Conservation (phyloP, 1,140 invertebrate genomes). For the Sycophaga agraensis region DNA sequence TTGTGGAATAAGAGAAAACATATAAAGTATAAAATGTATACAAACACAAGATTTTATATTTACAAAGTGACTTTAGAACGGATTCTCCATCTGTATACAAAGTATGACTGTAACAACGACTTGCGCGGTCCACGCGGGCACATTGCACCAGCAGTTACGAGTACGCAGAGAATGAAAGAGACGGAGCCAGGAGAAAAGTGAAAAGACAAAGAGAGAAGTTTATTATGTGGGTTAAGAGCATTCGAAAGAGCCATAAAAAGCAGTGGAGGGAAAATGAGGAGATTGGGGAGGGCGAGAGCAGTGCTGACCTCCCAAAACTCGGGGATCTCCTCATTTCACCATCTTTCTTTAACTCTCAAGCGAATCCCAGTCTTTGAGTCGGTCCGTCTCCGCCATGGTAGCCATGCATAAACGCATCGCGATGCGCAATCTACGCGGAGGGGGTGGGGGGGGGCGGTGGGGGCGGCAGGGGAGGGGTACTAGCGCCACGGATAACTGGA, state of each 20-base stretch:
- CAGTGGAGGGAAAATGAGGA: neutral
- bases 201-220: too few relatives aligned
- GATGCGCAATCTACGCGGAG: too few relatives aligned
- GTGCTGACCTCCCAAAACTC: neutral
- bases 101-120: too few relatives aligned
- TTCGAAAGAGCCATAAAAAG: constrained; percentile 12
- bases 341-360: neutral
- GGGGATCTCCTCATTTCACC: constrained; percentile 6
- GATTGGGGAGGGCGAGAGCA: neutral
- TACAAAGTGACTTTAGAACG: too few relatives aligned
- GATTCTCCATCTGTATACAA: too few relatives aligned
- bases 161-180: neutral
- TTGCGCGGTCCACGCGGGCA: neutral
- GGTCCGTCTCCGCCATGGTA: neutral
- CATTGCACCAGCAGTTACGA: neutral
- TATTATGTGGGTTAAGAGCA: constrained; percentile 15
- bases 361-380: neutral
- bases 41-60: too few relatives aligned
- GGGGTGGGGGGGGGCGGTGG: neutral
- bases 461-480: neutral
- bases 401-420: too few relatives aligned
- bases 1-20: too few relatives aligned
- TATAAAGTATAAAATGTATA: too few relatives aligned
- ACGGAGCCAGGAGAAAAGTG: too few relatives aligned
- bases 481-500: neutral